Evolutionary conservation across 2,797 vertebrate genomes (phyloP), one percentile per base, ranked within the genome.

Genomic region (Phyllotis vaccarum): DNA sequence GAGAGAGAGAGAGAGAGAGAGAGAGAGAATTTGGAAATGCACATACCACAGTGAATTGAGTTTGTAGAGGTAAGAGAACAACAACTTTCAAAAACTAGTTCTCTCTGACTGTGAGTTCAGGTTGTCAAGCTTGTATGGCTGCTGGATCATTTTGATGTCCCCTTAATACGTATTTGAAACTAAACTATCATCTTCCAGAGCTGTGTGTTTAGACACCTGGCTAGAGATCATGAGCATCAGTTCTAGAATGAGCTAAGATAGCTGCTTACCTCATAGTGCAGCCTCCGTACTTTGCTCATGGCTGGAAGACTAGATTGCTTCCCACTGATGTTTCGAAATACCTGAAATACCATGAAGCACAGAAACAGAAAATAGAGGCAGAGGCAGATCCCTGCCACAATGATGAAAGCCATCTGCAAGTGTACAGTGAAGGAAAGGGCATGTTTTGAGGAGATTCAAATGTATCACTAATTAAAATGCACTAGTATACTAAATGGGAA

Each of bases 301-400:
- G 99, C 99, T 2, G 99, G 99, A 89, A 99, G 99, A 56, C 99
- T 99, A 0, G 99, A 99, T 96, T 99, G 99, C 97, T 99, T 99
- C 6, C 99, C 99, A 0, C 99, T 99, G 98, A 99, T 99, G 98
- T 99, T 99, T 83, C 99, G 98, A 98, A 99, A 99, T 85, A 99
- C 99, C 98, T 99, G 99, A 97, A 99, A 99, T 40, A 99, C 99
- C 99, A 99, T 99, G 96, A 99, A 99, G 97, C 99, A 99, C 95
- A 99, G 98, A 98, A 99, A 99, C 97, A 99, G 99, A 98, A 99
- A 99, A 98, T 99, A 99, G 85, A 99, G 99, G 87, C 99, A 99
- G 91, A 99, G 99, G 94, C 99, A 99, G 98, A 99, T 99, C 17
- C 99, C 99, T 0, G 99, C 99, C 0, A 99, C 99, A 11, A 99